Evolutionary conservation across 2,113 vertebrate species (phyloP), one percentile per base, ranked within the genome.

Genomic region (Apistogramma diplotaenia): DNA sequence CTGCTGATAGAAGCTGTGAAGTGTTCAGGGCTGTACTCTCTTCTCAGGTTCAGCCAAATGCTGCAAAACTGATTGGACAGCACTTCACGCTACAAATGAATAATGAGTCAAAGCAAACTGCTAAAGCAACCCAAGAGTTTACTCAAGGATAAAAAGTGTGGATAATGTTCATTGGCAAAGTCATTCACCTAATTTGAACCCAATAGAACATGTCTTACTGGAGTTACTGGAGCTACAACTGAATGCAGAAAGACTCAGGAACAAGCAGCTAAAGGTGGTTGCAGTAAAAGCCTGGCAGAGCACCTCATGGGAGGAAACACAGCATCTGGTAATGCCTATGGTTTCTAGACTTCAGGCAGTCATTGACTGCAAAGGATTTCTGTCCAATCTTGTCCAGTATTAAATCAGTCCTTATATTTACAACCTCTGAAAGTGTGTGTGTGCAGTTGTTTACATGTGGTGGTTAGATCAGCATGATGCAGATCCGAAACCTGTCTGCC

Each of bases 401-500:
- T 65, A 37, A 18, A 1, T 51, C 46, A 49, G 37, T 65, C 21
- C 21, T 25, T 43, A 43, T 43, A 65, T 65, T 43, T 65, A 2
- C 43, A 65, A 21, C 21, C 37, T 65, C 13, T 65, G 37, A 65
- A 65, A 65, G 33, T 71, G 16, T 33, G 8, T 46, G 57, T 71
- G 54, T 43, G 11, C 1, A 21, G n/a, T n/a, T 35, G 51, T 59
- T 76, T 83, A 60, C 4, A 25, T 23, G 78, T 4, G 40, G 55
- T 60, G 19, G 65, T 62, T 31, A 9, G 23, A 83, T 84, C 72
- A 59, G 56, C 65, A 71, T 70, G 61, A 78, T 23, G 65, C 59
- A 54, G 60, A 85, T 87, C 65, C 81, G 76, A 25, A 83, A 86
- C 77, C 77, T 81, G 85, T 79, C 74, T 81, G 65, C 25, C 25